Evolutionary conservation across 2,113 vertebrate genomes (phyloP).

Genomic region (Onychorhynchus coronatus): DNA sequence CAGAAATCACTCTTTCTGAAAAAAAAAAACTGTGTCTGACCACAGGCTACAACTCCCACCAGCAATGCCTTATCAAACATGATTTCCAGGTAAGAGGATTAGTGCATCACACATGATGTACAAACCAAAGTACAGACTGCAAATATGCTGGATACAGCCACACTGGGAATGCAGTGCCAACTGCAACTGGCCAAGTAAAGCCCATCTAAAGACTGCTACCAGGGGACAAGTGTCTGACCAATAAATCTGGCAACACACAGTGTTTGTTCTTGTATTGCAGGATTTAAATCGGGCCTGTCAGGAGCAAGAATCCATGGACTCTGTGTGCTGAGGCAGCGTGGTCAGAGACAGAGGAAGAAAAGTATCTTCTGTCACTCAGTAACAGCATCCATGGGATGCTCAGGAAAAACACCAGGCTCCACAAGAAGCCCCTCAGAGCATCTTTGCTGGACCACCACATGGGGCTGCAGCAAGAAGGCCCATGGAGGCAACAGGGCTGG

Average conservation of each 20-base stretch:
- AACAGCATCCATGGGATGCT: background rate
- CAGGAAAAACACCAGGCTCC: background rate
- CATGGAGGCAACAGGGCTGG: background rate
- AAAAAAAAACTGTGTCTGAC: background rate
- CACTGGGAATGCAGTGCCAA: background rate
- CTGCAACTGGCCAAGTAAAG: background rate
- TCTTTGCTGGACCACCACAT: background rate
- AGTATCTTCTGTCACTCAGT: background rate
- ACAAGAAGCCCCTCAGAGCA: background rate
- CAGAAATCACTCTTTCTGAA: background rate
- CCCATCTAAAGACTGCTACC: background rate
- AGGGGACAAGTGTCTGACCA: background rate
- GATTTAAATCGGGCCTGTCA: background rate
- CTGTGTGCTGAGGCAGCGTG: background rate
- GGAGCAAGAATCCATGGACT: background rate
- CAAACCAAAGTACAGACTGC: background rate
- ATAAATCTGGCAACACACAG: background rate
- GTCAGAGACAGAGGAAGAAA: background rate
- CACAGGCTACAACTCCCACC: background rate
- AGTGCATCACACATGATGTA: background rate
- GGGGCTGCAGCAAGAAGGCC: background rate
- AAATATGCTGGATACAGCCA: background rate
- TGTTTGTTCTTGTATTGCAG: background rate
- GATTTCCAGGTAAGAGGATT: slow-evolving; percentile 30
- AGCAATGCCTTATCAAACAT: background rate